phyloP scores from a whole-genome alignment of 2,888 invertebrate genomes.

The Chydorus sphaericus region DNA sequence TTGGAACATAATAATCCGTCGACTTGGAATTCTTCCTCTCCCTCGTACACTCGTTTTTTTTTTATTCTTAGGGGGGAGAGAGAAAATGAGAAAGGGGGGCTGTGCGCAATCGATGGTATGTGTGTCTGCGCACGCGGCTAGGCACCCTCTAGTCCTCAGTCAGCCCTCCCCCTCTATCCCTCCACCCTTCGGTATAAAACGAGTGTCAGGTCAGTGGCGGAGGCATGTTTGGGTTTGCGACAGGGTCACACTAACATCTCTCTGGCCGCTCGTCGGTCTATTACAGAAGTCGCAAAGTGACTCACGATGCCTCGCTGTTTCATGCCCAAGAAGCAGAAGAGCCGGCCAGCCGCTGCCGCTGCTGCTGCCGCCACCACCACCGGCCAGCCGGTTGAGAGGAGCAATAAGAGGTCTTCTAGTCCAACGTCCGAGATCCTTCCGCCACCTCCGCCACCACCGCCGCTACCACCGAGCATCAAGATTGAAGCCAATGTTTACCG shows the following conservation, averaged over 20 bases:
- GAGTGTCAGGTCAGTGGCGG: conserved; percentile 12
- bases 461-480: background rate
- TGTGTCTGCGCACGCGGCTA: background rate
- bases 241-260: conserved; percentile 11
- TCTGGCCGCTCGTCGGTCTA: background rate
- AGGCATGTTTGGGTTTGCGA: conserved; percentile 13
- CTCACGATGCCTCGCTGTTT: conserved; percentile 73
- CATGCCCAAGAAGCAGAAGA: conserved; percentile 93
- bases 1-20: too few species aligned
- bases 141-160: background rate
- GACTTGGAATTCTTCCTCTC: too few species aligned
- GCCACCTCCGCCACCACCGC: background rate
- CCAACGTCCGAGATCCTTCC: too few species aligned
- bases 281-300: background rate
- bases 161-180: background rate
- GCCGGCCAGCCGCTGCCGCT: conserved; percentile 35
- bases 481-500: conserved; percentile 9
- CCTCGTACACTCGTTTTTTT: too few species aligned
- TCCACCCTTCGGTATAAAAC: conserved; percentile 5
- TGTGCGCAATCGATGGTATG: too few species aligned
- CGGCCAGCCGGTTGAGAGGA: conserved; percentile 35
- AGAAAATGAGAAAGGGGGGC: too few species aligned
- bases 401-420: too few species aligned
- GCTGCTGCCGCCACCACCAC: conserved; percentile 39
- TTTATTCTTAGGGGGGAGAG: too few species aligned